Percentiles rank a stretch among this genome's conserved stretches.
Conservation (phyloP, 1,140 invertebrate species). For the Lasioglossum baleicum region DNA sequence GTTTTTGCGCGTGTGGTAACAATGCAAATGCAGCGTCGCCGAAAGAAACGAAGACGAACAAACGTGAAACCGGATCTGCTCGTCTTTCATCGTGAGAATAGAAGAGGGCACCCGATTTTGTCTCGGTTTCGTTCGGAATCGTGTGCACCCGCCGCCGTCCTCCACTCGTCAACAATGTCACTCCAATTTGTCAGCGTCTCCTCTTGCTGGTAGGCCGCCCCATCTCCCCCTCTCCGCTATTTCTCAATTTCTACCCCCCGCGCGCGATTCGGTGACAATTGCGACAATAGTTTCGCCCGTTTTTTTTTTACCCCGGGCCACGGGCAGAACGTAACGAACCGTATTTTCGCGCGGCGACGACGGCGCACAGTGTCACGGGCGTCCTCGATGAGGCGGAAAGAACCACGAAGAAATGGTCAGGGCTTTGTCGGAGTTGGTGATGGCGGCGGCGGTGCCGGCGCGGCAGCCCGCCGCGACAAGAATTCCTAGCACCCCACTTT, state of each 20-base stretch:
- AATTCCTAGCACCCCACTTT: constrained; percentile 21
- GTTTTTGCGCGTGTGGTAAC: neutral
- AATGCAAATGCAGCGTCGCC: too few species aligned
- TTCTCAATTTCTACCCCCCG: neutral
- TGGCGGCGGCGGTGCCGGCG: neutral
- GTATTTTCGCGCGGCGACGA: constrained; percentile 50
- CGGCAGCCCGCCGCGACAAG: neutral
- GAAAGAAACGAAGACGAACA: constrained; percentile 22
- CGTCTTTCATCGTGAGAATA: neutral
- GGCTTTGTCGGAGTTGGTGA: constrained; percentile 32
- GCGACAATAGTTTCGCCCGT: constrained; percentile 7
- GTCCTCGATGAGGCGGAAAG: constrained; percentile 11
- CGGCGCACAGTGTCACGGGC: constrained; percentile 22
- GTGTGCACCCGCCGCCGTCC: neutral
- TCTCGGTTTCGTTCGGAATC: constrained; percentile 43
- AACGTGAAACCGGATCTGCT: neutral
- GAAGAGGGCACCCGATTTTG: constrained; percentile 17
- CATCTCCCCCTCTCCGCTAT: constrained; percentile 12
- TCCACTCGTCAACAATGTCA: constrained; percentile 59
- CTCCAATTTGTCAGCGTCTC: constrained; percentile 59
- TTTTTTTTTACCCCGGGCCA: neutral
- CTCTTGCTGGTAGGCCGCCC: neutral
- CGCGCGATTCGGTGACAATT: constrained; percentile 11
- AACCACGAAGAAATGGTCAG: constrained; percentile 46
- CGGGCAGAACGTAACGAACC: constrained; percentile 49